Conservation (phyloP, 1,140 invertebrate genomes). For the Macrobrachium nipponense region DNA sequence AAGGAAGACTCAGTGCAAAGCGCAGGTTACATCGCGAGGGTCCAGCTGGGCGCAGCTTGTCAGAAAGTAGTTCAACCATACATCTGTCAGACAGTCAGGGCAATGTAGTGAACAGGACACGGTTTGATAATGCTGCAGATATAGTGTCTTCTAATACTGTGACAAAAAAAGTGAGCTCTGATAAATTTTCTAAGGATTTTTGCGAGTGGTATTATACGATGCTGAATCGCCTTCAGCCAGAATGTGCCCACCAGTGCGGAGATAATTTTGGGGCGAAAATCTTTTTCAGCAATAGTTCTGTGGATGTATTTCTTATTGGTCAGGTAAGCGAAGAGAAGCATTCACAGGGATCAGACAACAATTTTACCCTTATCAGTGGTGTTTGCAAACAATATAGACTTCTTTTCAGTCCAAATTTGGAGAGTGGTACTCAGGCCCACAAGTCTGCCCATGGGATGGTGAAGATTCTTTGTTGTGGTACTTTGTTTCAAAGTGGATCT, state of each 20-base stretch:
- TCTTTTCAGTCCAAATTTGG: slow-evolving; percentile 53
- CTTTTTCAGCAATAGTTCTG: slow-evolving; percentile 39
- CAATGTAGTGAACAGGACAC: neutral
- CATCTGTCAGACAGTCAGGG: neutral
- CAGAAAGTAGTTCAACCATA: no score
- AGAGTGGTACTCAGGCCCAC: slow-evolving; percentile 41
- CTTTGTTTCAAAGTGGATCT: slow-evolving; percentile 36
- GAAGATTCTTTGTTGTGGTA: slow-evolving; percentile 46
- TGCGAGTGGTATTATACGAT: slow-evolving; percentile 59
- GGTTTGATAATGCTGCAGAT: neutral
- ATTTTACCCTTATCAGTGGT: slow-evolving; percentile 28
- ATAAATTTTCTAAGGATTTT: slow-evolving; percentile 49
- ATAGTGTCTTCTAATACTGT: neutral
- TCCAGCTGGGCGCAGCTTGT: no score
- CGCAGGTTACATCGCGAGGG: no score
- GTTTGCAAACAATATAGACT: slow-evolving; percentile 19
- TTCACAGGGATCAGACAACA: slow-evolving; percentile 21
- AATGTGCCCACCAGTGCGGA: slow-evolving; percentile 25
- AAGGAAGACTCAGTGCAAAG: no score
- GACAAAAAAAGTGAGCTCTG: slow-evolving; percentile 25
- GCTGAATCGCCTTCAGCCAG: slow-evolving; percentile 54
- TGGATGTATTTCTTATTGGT: slow-evolving; percentile 51
- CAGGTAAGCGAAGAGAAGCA: slow-evolving; percentile 11
- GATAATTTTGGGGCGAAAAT: slow-evolving; percentile 43
- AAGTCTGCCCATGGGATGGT: slow-evolving; percentile 35